Conservation (phyloP, 2,113 vertebrate species). For the Pachyramphus minor region DNA sequence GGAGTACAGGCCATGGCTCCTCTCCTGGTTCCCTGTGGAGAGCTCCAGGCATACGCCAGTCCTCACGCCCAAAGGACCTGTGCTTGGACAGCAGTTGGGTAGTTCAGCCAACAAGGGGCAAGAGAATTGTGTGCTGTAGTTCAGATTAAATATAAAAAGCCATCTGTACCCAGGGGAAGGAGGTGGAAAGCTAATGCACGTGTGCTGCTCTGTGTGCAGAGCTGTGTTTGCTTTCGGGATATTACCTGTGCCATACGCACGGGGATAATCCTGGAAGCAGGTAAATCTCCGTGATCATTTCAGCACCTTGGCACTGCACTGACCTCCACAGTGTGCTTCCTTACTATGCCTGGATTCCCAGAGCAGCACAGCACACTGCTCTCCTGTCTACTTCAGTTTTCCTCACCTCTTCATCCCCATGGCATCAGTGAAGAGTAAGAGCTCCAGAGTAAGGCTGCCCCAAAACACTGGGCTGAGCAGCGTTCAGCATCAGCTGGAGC, state of each 20-base stretch:
- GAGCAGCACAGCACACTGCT: not conserved
- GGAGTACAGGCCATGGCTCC: not conserved
- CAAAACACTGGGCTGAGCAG: not conserved
- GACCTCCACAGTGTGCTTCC: not conserved
- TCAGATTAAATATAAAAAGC: not conserved
- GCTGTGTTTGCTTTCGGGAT: not conserved
- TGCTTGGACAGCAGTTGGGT: not conserved
- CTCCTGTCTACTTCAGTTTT: not conserved
- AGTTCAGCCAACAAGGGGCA: not conserved
- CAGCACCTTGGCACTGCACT: rapidly evolving
- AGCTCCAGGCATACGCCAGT: rapidly evolving
- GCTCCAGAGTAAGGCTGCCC: not conserved
- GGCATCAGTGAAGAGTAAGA: not conserved
- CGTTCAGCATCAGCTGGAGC: not conserved
- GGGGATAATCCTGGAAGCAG: not conserved
- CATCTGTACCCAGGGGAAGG: not conserved
- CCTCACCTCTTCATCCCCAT: not conserved
- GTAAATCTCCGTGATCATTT: not conserved
- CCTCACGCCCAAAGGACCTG: not conserved
- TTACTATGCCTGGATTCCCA: not conserved
- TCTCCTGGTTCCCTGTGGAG: not conserved
- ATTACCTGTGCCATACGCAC: rapidly evolving
- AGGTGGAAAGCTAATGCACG: not conserved
- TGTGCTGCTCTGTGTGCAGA: not conserved
- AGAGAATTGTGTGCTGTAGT: not conserved